These are phyloP conservation scores for Tinamus major DNA, from an alignment of 2,797 vertebrate species.

Conservation along the genomic window DNA sequence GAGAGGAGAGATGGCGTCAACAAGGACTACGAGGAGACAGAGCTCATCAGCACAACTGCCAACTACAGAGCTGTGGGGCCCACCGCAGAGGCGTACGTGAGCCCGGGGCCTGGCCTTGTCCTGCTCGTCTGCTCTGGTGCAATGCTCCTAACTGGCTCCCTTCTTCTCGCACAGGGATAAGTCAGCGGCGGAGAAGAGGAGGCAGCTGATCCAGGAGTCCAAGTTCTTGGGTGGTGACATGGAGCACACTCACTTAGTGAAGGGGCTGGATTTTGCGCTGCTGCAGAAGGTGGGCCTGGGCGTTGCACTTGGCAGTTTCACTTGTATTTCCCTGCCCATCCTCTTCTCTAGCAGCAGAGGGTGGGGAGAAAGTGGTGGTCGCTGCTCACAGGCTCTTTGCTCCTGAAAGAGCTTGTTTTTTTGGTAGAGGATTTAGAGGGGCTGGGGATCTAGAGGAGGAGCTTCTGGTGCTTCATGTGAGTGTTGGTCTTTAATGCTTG, in stretches of 20 bases:
- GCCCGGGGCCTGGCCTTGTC: neutral
- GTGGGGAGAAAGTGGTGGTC: neutral
- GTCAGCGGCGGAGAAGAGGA: constrained; percentile 95
- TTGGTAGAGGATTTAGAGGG: neutral
- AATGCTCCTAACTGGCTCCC: rapidly evolving
- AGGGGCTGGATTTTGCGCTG: constrained; percentile 96
- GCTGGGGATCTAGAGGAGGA: neutral
- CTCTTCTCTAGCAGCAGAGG: neutral
- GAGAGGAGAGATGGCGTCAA: constrained; percentile 95
- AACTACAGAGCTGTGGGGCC: constrained; percentile 97
- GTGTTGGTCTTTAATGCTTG: neutral
- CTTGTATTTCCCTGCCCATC: neutral
- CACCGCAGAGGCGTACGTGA: constrained; percentile 93
- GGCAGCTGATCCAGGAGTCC: constrained; percentile 97
- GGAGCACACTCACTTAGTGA: constrained; percentile 99
- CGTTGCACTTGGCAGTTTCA: neutral
- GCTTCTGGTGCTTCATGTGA: neutral
- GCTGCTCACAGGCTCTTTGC: rapidly evolving
- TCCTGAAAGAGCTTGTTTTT: neutral
- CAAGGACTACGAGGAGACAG: constrained; percentile 97
- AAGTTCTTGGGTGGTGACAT: constrained; percentile 99
- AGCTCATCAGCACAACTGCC: constrained; percentile 96
- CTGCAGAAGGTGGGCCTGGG: constrained; percentile 90
- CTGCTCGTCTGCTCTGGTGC: rapidly evolving
- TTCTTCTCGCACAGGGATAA: constrained; percentile 86